These are phyloP conservation scores for Chouioia cunea DNA, from an alignment of 2,888 invertebrate genomes.

Conservation along the genomic window DNA sequence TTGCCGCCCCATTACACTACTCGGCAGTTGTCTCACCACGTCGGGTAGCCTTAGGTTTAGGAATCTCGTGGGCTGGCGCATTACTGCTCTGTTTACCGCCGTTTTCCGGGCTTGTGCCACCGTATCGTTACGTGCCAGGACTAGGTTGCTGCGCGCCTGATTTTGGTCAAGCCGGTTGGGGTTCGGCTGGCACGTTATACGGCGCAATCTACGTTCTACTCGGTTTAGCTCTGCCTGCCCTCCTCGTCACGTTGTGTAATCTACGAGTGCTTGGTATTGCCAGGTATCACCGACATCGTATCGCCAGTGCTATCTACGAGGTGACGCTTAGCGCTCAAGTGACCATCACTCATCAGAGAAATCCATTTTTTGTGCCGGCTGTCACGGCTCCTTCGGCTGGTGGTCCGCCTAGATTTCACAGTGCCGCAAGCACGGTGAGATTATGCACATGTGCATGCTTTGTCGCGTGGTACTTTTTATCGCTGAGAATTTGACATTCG, in stretches of 20 bases:
- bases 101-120: constrained; percentile 71
- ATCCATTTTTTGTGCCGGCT: constrained; percentile 81
- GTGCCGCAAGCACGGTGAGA: constrained; percentile 63
- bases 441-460: too few relatives aligned
- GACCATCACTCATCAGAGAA: constrained; percentile 84
- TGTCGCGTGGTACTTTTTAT: too few relatives aligned
- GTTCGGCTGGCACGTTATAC: constrained; percentile 74
- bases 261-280: constrained; percentile 75
- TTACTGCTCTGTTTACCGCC: constrained; percentile 76
- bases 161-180: constrained; percentile 72
- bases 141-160: constrained; percentile 78
- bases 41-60: constrained; percentile 78
- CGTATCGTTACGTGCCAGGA: constrained; percentile 71
- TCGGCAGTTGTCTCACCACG: constrained; percentile 81
- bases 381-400: constrained; percentile 73
- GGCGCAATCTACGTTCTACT: constrained; percentile 76
- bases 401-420: constrained; percentile 64
- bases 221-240: constrained; percentile 77
- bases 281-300: constrained; percentile 83
- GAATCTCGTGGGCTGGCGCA: constrained; percentile 77
- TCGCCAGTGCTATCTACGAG: constrained; percentile 88
- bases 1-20: constrained; percentile 84
- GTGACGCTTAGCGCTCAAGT: constrained; percentile 87
- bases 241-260: constrained; percentile 80
- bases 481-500: too few relatives aligned